These are phyloP conservation scores for Aspidapion aeneum DNA, from an alignment of 2,888 invertebrate species.

Conservation along the genomic window DNA sequence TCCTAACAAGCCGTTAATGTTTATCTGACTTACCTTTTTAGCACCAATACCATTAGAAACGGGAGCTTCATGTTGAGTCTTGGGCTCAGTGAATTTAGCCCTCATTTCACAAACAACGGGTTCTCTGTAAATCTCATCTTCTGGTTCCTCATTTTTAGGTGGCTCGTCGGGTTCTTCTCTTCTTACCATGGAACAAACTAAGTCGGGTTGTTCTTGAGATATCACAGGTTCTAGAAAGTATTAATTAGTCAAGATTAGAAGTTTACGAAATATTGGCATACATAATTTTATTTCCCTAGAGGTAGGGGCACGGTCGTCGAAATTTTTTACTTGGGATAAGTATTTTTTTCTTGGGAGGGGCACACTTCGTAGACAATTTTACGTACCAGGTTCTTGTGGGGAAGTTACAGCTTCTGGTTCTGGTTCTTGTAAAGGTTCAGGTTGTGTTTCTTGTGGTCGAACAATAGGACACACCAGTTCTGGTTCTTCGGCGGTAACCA, in stretches of 20 bases:
- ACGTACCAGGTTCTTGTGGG: too few species aligned
- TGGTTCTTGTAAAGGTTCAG: too few species aligned
- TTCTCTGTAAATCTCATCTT: not conserved
- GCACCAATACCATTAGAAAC: not conserved
- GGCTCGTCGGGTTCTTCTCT: not conserved
- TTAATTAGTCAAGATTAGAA: too few species aligned
- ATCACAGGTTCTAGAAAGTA: too few species aligned
- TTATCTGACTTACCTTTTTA: not conserved
- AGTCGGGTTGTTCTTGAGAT: not conserved
- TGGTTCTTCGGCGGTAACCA: not conserved
- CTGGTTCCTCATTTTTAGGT: not conserved
- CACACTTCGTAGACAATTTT: too few species aligned
- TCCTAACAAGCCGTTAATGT: too few species aligned
- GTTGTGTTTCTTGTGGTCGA: not conserved
- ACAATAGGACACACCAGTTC: not conserved
- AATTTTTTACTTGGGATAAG: too few species aligned
- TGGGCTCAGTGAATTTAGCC: not conserved
- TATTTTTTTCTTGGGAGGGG: too few species aligned
- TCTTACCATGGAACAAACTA: not conserved
- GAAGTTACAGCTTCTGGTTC: too few species aligned
- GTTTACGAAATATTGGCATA: too few species aligned
- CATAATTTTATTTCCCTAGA: too few species aligned
- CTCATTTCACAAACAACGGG: not conserved
- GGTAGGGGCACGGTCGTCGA: too few species aligned
- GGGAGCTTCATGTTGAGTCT: not conserved